A percentile compares a stretch with the other conserved stretches of the same genome.
phyloP scores from a whole-genome alignment of 2,113 vertebrate species.

The Datnioides undecimradiatus region DNA sequence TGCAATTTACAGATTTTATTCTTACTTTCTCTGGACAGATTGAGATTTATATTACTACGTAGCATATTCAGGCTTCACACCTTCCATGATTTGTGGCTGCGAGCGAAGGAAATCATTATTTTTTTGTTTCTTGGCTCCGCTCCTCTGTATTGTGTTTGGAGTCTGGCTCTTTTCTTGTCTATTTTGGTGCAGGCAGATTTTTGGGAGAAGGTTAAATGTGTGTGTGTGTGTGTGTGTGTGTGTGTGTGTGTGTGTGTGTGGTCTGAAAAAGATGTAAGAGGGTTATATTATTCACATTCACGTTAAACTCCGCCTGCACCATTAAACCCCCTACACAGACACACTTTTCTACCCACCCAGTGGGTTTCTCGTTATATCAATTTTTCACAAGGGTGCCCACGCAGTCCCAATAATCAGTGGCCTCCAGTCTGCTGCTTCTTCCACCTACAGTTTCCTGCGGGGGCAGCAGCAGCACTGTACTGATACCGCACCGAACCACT shows the following conservation, averaged over 20 bases:
- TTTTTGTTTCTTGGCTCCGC: not conserved
- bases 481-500: slow-evolving; percentile 52
- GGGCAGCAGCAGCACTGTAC: slow-evolving; percentile 65
- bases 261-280: slow-evolving; percentile 28
- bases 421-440: slow-evolving; percentile 75
- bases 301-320: slow-evolving; percentile 26
- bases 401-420: slow-evolving; percentile 73
- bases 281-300: slow-evolving; percentile 31
- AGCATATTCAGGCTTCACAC: slow-evolving; percentile 15
- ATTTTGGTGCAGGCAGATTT: slow-evolving; percentile 29
- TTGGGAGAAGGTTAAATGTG: not conserved
- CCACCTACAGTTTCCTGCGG: slow-evolving; percentile 78
- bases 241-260: not conserved
- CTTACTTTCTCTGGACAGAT: not conserved
- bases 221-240: no score
- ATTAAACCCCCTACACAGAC: slow-evolving; percentile 28
- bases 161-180: not conserved
- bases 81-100: slow-evolving; percentile 21
- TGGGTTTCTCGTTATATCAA: slow-evolving; percentile 64
- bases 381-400: slow-evolving; percentile 77
- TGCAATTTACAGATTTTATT: not conserved
- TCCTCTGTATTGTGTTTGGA: slow-evolving; percentile 3
- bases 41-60: slow-evolving; percentile 11
- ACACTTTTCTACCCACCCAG: slow-evolving; percentile 48
- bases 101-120: slow-evolving; percentile 25